phyloP scores from a whole-genome alignment of 2,888 invertebrate species.

The Acrobasis consociella region DNA sequence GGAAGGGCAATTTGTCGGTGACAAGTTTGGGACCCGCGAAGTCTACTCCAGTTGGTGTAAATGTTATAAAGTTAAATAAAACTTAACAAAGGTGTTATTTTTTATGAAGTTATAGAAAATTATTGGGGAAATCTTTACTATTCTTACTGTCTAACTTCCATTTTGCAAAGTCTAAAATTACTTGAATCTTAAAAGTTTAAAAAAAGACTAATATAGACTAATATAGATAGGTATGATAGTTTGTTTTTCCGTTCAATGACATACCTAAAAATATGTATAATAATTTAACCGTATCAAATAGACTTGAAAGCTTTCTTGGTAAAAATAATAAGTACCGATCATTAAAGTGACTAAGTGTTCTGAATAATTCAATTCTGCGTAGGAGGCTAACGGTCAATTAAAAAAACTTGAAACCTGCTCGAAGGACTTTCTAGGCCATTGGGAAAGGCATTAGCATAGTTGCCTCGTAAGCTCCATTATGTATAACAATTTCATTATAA shows the following conservation, averaged over 20 bases:
- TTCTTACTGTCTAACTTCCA: too few species aligned
- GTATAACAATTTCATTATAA: constrained; percentile 4
- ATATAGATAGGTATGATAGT: too few species aligned
- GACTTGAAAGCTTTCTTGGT: too few species aligned
- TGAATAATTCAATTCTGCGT: constrained; percentile 3
- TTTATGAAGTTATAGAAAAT: not conserved
- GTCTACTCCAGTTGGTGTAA: not conserved
- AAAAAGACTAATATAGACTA: too few species aligned
- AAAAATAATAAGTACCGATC: not conserved
- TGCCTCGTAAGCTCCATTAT: not conserved
- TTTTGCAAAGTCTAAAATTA: too few species aligned
- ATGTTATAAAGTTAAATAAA: not conserved
- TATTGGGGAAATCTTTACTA: not conserved
- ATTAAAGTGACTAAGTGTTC: constrained; percentile 9
- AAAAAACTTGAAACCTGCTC: constrained; percentile 12
- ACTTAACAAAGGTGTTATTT: not conserved
- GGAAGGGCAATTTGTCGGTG: not conserved
- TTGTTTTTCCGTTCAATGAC: too few species aligned
- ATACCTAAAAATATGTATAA: too few species aligned
- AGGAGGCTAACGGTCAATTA: constrained; percentile 8
- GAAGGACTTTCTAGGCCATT: constrained; percentile 18
- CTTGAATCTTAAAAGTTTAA: too few species aligned
- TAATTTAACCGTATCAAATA: too few species aligned
- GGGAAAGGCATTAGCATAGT: constrained; percentile 5
- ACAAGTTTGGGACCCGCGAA: not conserved